Percentiles rank a stretch among this genome's conserved stretches.
Conservation (phyloP, 2,113 vertebrate genomes). For the Maccullochella peelii region DNA sequence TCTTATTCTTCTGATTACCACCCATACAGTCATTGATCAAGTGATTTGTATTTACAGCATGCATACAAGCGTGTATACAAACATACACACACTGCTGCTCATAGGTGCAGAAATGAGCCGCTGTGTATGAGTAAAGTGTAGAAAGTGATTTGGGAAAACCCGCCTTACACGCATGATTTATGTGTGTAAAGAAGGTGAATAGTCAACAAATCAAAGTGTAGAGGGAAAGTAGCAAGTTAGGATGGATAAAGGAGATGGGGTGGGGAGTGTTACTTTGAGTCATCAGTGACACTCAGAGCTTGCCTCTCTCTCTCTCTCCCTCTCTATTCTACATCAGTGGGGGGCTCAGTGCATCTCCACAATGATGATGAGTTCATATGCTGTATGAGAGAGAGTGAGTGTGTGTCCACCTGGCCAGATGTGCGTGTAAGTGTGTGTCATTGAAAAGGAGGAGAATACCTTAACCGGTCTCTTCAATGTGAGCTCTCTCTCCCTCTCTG, state of each 20-base stretch:
- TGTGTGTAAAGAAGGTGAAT: neutral
- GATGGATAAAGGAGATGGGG: conserved; percentile 27
- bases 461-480: conserved; percentile 34
- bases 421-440: conserved; percentile 36
- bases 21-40: neutral
- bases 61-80: neutral
- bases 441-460: conserved; percentile 36
- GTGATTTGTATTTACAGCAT: neutral
- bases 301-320: conserved; percentile 15
- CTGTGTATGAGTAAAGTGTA: neutral
- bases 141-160: neutral
- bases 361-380: conserved; percentile 33
- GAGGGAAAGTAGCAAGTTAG: neutral
- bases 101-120: too few relatives aligned
- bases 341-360: conserved; percentile 52
- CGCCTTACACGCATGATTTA: neutral
- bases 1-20: neutral
- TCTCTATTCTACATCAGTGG: conserved; percentile 39
- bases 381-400: conserved; percentile 33
- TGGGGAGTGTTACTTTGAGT: conserved; percentile 60
- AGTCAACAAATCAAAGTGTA: conserved; percentile 8
- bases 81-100: neutral
- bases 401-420: conserved; percentile 44
- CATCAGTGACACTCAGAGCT: conserved; percentile 65
- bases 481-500: neutral